These are phyloP conservation scores for Vidua macroura DNA, from an alignment of 2,113 vertebrate genomes.

Conservation along the genomic window DNA sequence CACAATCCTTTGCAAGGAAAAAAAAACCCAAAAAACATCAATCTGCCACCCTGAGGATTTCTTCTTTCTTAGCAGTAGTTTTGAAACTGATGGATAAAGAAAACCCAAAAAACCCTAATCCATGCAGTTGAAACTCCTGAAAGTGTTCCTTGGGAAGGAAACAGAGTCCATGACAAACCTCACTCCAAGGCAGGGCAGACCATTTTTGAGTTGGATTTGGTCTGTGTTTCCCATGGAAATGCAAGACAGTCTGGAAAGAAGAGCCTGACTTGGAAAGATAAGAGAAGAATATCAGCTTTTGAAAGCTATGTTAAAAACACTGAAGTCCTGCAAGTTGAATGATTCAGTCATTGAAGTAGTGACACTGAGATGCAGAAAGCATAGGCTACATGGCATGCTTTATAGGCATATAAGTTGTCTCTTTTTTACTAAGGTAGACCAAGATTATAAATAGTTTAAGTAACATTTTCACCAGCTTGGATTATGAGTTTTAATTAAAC, in stretches of 20 bases:
- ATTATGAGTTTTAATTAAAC: not conserved
- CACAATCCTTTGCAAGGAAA: not conserved
- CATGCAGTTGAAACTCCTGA: not conserved
- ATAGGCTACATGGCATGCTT: not conserved
- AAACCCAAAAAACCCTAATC: not conserved
- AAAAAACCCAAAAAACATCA: not conserved
- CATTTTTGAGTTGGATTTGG: not conserved
- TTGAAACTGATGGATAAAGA: not conserved
- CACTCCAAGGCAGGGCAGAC: not conserved
- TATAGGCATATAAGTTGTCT: fast-evolving
- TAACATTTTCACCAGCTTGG: not conserved
- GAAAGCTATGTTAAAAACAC: not conserved
- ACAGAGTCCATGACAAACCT: not conserved
- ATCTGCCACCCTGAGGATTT: not conserved
- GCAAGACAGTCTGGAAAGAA: not conserved
- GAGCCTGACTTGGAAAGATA: not conserved
- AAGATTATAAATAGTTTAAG: not conserved
- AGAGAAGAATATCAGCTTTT: not conserved
- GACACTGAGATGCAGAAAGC: not conserved
- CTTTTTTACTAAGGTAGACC: not conserved
- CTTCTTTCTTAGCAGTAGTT: not conserved
- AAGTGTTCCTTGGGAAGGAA: not conserved
- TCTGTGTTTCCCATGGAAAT: not conserved
- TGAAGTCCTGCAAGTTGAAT: not conserved
- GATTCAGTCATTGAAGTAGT: not conserved